Base-by-base conservation (phyloP, 35 echinoderm and acorn worm genomes). In the Apostichopus japonicus region DNA sequence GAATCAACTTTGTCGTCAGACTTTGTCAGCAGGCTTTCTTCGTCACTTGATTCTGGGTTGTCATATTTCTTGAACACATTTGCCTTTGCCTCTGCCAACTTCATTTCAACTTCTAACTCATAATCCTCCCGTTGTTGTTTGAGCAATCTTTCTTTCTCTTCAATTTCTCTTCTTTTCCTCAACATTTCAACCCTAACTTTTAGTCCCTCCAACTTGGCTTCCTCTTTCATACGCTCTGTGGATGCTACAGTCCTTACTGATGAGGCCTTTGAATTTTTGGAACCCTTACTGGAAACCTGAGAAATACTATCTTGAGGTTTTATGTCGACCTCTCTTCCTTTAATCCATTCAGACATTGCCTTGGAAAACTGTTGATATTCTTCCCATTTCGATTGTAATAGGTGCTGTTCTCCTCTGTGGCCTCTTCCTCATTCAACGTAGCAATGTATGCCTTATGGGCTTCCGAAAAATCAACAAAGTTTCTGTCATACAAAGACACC, bases 61-160 rank as follows among this genome's bases (percentile, higher is more conserved):
- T 90, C 65, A 23, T 90, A 90, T 23, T 53, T 90, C 24, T 77
- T 73, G 27, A 76, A 90, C 8, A 90, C 23, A 24, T 77, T 90
- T 53, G 71, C 88, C 72, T 77, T 90, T 5, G 65, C 88, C 67
- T 90, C 88, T 13, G 88, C 51, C 21, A 77, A 53, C 24, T 77
- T 77, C 14, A 90, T 90, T 77, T 90, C 88, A 1, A 77, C 9
- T 90, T 90, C 88, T 23, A 90, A 22, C 71, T 90, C 65, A 55
- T 90, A 90, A 23, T 90, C 88, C 53, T 90, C 88, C 62, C 23
- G n/a, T n/a, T n/a, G n/a, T n/a, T n/a, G n/a, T n/a, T n/a, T n/a
- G n/a, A n/a, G n/a, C n/a, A n/a, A n/a, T n/a, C n/a, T n/a, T n/a
- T n/a, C n/a, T n/a, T n/a, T n/a, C n/a, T n/a, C n/a, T n/a, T n/a